Base-by-base conservation (phyloP, 2,888 invertebrate genomes). In the Cantharis lateralis region DNA sequence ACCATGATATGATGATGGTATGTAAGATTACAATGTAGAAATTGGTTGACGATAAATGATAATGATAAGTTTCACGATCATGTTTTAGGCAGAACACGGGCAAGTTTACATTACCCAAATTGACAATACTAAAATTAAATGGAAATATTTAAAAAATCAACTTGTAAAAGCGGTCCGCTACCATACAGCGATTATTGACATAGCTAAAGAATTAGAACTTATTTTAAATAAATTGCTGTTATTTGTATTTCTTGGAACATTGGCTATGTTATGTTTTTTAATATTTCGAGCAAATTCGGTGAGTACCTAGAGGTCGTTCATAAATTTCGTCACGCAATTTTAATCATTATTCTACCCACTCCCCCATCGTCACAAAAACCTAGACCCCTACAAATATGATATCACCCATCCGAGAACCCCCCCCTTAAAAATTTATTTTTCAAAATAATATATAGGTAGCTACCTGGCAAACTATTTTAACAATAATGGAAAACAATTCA, bases 161-260 rank as follows among this genome's bases (percentile, higher is more conserved):
- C 18, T 75, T 9, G 70, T 9, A 15, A 66, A 75, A 10, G 68
- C 48, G 4, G 62, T 80, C 10, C 13, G 16, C 10, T 79, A 80
- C 68, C 80, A 80, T 62, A 61, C 71, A 16, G 70, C 78, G 1
- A 72, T 79, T 15, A 74, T 78, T 15, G 69, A 78, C 3, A 71
- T 80, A 20, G 75, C 77, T 10, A 16, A 69, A 13, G 28, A 78
- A 64, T 74, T 80, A 10, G 79, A 80, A 68, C 69, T 75, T 10
- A 61, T 63, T 13, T 78, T 80, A 16, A 78, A 64, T 20, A 28
- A 66, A 10, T 66, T 79, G 4, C 24, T 80, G 1, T 66, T 80
- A 13, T 26, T 70, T 13, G 70, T 72, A 2, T 75, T 71, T 63
- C 18, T 75, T n/a, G 68, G 68, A 15, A 72, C 75, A 11, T 20